These are phyloP conservation scores for Cremastinae sp. DNA, from an alignment of 2,888 invertebrate species.

Conservation along the genomic window DNA sequence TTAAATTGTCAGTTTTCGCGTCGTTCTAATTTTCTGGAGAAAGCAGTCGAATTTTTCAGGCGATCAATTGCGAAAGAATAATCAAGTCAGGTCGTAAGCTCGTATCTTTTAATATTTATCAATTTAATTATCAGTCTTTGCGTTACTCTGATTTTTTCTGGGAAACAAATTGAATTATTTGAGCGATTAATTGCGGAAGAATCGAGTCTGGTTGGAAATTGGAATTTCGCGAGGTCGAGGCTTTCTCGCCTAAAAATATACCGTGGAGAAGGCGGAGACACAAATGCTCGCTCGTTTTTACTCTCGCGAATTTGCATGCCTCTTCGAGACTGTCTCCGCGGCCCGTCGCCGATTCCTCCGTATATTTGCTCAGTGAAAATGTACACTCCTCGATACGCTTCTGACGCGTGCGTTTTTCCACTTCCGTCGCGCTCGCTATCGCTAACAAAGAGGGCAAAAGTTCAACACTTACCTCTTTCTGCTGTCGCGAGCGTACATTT, in stretches of 20 bases:
- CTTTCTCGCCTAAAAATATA: slow-evolving; percentile 40
- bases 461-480: too few species aligned
- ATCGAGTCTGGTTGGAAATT: not conserved
- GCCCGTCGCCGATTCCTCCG: slow-evolving; percentile 5
- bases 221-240: slow-evolving; percentile 19
- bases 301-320: slow-evolving; percentile 52
- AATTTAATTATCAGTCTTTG: too few species aligned
- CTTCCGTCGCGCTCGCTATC: not conserved
- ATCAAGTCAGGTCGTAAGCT: too few species aligned
- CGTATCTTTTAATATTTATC: too few species aligned
- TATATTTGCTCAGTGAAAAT: slow-evolving; percentile 36
- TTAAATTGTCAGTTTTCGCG: too few species aligned
- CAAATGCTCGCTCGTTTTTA: slow-evolving; percentile 60
- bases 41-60: too few species aligned
- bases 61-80: too few species aligned
- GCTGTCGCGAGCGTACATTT: too few species aligned
- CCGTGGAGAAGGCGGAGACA: slow-evolving; percentile 61
- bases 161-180: too few species aligned
- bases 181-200: not conserved
- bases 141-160: too few species aligned
- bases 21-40: too few species aligned
- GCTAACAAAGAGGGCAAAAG: slow-evolving; percentile 1
- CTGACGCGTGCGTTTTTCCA: not conserved
- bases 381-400: not conserved
- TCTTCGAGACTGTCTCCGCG: slow-evolving; percentile 17